These are phyloP conservation scores for Auanema freiburgensis DNA, from an alignment of 2,888 invertebrate genomes.

Conservation along the genomic window DNA sequence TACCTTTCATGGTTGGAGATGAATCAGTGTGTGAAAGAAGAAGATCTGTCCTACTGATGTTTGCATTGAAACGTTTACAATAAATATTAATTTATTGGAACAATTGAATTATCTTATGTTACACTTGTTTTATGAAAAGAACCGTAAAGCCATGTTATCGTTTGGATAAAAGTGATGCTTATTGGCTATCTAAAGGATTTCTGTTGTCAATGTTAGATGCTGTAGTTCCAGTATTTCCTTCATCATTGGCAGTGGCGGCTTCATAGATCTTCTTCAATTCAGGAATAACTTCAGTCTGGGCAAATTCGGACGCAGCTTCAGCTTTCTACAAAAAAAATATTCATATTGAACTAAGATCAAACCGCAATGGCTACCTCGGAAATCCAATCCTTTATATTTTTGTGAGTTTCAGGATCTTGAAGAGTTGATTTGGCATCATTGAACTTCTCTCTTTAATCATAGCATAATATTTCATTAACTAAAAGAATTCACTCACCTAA, in stretches of 20 bases:
- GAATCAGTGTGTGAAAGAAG: too few species aligned
- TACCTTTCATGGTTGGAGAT: too few species aligned
- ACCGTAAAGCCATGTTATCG: too few species aligned
- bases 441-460: constrained; percentile 33
- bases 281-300: constrained; percentile 57
- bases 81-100: too few species aligned
- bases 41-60: too few species aligned
- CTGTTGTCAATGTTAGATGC: too few species aligned
- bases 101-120: too few species aligned
- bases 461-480: neutral
- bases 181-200: too few species aligned
- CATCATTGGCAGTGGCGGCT: constrained; percentile 52
- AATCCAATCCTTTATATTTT: constrained; percentile 42
- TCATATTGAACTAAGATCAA: neutral
- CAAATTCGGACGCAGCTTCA: constrained; percentile 49
- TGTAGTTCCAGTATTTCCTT: too few species aligned
- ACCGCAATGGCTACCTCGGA: constrained; percentile 26
- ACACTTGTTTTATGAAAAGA: too few species aligned
- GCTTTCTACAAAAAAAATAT: constrained; percentile 43
- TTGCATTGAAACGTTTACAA: too few species aligned
- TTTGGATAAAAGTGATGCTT: too few species aligned
- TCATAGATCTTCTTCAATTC: constrained; percentile 59
- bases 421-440: constrained; percentile 46
- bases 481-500: constrained; percentile 23
- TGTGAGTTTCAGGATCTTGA: constrained; percentile 50